These are phyloP conservation scores for Petrosia ficiformis DNA, from an alignment of 37 sponge, comb jelly and placozoan species.

Conservation along the genomic window DNA sequence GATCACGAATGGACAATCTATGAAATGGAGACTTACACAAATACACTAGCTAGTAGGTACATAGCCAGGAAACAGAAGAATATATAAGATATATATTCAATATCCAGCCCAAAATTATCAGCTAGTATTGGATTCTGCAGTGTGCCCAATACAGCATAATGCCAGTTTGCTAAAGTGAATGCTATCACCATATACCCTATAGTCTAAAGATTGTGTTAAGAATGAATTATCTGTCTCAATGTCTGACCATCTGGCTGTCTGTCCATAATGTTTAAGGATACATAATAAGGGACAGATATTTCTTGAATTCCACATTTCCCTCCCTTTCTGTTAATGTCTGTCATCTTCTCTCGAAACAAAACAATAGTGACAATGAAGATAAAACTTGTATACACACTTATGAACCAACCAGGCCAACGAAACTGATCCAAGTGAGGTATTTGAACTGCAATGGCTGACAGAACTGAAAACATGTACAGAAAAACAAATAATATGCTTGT, in stretches of 20 bases:
- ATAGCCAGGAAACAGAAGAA: constrained; percentile 6
- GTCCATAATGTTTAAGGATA: too few relatives aligned
- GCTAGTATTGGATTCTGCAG: constrained; percentile 62
- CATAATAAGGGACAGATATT: neutral
- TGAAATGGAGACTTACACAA: constrained; percentile 23
- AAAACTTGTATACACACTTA: neutral
- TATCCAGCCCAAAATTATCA: constrained; percentile 54
- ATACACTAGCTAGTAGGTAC: neutral
- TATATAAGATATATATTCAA: constrained; percentile 28
- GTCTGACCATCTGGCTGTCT: too few relatives aligned
- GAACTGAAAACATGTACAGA: too few relatives aligned
- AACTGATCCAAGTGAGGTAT: constrained; percentile 43
- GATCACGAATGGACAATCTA: neutral
- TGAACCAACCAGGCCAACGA: constrained; percentile 49
- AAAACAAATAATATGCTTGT: too few relatives aligned
- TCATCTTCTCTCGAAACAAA: constrained; percentile 23
- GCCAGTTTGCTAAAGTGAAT: constrained; percentile 21
- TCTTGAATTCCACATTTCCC: neutral
- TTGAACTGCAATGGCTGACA: constrained; percentile 36
- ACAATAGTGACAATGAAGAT: constrained; percentile 6
- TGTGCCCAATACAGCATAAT: constrained; percentile 44
- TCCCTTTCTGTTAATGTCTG: constrained; percentile 6
- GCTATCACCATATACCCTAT: too few relatives aligned
- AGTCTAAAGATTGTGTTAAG: too few relatives aligned
- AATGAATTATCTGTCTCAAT: too few relatives aligned